These are phyloP conservation scores for Procambarus clarkii DNA, from an alignment of 1,140 invertebrate genomes.

Conservation along the genomic window DNA sequence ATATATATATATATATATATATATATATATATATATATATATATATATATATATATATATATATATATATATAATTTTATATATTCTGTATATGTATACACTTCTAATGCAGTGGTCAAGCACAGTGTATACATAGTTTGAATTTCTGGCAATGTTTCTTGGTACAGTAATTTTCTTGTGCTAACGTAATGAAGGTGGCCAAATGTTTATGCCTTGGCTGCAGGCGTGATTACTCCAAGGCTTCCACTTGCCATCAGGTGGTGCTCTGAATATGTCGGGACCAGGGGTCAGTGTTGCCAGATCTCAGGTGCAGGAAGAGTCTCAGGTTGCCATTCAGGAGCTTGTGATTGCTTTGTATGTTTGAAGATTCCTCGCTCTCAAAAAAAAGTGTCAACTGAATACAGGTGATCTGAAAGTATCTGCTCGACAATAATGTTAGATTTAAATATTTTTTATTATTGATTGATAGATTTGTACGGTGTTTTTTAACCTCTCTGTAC, in stretches of 20 bases:
- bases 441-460: not conserved
- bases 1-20: no score
- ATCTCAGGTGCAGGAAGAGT: constrained; percentile 5
- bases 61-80: no score
- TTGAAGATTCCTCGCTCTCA: not conserved
- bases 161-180: no score
- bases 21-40: no score
- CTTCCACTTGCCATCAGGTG: not conserved
- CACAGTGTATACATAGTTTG: no score
- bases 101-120: no score
- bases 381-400: not conserved
- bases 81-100: no score
- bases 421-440: not conserved
- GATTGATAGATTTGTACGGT: constrained; percentile 2
- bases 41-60: no score
- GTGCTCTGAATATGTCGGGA: not conserved
- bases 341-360: not conserved
- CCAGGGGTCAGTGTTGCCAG: not conserved
- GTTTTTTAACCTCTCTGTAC: not conserved
- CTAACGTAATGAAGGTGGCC: not conserved
- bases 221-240: not conserved
- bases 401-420: not conserved
- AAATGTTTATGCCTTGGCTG: not conserved
- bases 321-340: constrained; percentile 17
- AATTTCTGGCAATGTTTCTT: no score